A percentile compares a stretch with the other conserved stretches of the same genome.
These are phyloP conservation scores for Protobothrops mucrosquamatus DNA, from an alignment of 2,113 vertebrate species.

Conservation along the genomic window DNA sequence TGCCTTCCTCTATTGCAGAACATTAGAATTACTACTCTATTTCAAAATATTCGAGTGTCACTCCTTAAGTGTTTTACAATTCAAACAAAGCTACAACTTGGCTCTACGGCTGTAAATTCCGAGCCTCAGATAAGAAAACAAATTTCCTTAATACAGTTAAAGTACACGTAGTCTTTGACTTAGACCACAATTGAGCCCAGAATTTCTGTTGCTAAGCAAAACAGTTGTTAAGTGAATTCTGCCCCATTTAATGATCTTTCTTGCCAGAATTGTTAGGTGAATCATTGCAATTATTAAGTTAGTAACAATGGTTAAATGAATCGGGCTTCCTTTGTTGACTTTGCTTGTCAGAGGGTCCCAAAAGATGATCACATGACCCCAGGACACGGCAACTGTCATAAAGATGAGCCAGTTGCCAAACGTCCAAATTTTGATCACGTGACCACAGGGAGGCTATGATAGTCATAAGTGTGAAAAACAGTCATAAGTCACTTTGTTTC, in stretches of 20 bases:
- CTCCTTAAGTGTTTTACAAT: background rate
- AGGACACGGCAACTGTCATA: background rate
- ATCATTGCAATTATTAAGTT: background rate
- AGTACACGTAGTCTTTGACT: background rate
- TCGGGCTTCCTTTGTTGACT: background rate
- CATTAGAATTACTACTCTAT: background rate
- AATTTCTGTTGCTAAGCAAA: background rate
- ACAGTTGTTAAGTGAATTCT: background rate
- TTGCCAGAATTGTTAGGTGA: background rate
- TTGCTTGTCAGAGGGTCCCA: background rate
- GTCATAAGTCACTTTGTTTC: background rate
- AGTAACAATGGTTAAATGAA: background rate
- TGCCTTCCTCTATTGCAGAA: background rate
- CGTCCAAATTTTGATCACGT: background rate
- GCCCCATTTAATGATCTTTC: background rate
- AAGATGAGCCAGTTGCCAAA: background rate
- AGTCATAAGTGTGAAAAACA: background rate
- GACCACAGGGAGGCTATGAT: background rate
- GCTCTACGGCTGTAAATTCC: background rate
- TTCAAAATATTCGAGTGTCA: background rate
- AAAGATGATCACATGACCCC: background rate
- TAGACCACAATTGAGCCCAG: background rate
- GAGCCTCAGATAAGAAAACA: background rate
- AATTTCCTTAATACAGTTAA: background rate
- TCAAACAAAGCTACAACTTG: background rate